Conservation (phyloP, 2,797 vertebrate species). For the Lutjanus argentimaculatus region DNA sequence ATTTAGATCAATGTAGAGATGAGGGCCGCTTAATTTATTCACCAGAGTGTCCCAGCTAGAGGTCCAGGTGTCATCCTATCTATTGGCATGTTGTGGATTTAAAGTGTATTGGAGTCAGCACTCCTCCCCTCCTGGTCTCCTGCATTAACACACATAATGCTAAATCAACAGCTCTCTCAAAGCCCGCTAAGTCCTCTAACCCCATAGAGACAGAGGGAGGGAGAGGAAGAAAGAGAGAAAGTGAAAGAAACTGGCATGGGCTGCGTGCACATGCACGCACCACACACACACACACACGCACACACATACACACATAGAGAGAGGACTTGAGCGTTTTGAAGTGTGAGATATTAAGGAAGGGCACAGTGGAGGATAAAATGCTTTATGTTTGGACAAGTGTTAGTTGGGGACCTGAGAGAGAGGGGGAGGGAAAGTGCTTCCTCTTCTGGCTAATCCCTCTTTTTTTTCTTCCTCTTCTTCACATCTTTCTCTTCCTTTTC, state of each 20-base stretch:
- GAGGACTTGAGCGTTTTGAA: constrained; percentile 47
- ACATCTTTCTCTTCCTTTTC: constrained; percentile 52
- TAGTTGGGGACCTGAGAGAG: constrained; percentile 62
- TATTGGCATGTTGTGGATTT: constrained; percentile 82
- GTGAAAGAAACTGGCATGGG: constrained; percentile 26
- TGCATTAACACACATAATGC: constrained; percentile 78
- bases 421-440: constrained; percentile 49
- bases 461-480: constrained; percentile 38
- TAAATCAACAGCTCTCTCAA: constrained; percentile 78
- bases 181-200: constrained; percentile 66
- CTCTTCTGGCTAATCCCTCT: constrained; percentile 63
- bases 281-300: constrained; percentile 15
- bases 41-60: constrained; percentile 60
- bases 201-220: constrained; percentile 48
- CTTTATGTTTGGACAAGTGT: constrained; percentile 74
- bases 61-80: constrained; percentile 76
- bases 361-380: constrained; percentile 67
- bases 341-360: constrained; percentile 56
- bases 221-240: constrained; percentile 30
- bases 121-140: constrained; percentile 57
- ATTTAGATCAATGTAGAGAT: constrained; percentile 69
- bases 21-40: constrained; percentile 77
- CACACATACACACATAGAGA: constrained; percentile 11
- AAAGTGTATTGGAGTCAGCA: constrained; percentile 79
- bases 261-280: neutral